These are phyloP conservation scores for Spisula solida DNA, from an alignment of 2,888 invertebrate genomes.

Conservation along the genomic window DNA sequence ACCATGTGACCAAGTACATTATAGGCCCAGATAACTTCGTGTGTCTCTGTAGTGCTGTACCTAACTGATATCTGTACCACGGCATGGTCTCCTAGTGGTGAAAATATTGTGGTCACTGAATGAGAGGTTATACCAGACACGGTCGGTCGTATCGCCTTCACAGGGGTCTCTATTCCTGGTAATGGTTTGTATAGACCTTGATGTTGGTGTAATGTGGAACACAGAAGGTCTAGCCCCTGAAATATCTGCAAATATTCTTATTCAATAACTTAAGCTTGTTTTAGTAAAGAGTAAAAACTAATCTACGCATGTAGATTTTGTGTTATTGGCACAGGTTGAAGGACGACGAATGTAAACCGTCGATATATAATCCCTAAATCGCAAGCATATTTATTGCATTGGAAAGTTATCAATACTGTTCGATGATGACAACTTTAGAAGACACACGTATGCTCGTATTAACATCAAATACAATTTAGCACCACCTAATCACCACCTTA, in stretches of 20 bases:
- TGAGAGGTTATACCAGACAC: slow-evolving; percentile 66
- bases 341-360: no score
- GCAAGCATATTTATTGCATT: no score
- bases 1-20: slow-evolving; percentile 70
- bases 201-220: slow-evolving; percentile 51
- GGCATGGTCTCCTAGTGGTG: slow-evolving; percentile 57
- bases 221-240: slow-evolving; percentile 63
- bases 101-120: slow-evolving; percentile 60
- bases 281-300: slow-evolving; percentile 21
- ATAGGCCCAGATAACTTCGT: slow-evolving; percentile 71
- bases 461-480: no score
- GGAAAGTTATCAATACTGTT: no score
- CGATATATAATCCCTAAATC: no score
- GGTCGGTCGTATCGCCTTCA: slow-evolving; percentile 57
- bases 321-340: no score
- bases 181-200: slow-evolving; percentile 45
- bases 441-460: no score
- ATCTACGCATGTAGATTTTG: no score
- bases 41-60: slow-evolving; percentile 66
- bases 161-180: slow-evolving; percentile 35
- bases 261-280: slow-evolving; percentile 1
- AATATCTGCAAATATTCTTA: slow-evolving; percentile 61
- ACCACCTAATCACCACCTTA: no score
- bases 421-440: no score
- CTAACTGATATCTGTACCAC: slow-evolving; percentile 62